A percentile compares a stretch with the other conserved stretches of the same genome.
phyloP scores from a whole-genome alignment of 53 echinoderm and acorn worm genomes.

The Arbacia lixula region DNA sequence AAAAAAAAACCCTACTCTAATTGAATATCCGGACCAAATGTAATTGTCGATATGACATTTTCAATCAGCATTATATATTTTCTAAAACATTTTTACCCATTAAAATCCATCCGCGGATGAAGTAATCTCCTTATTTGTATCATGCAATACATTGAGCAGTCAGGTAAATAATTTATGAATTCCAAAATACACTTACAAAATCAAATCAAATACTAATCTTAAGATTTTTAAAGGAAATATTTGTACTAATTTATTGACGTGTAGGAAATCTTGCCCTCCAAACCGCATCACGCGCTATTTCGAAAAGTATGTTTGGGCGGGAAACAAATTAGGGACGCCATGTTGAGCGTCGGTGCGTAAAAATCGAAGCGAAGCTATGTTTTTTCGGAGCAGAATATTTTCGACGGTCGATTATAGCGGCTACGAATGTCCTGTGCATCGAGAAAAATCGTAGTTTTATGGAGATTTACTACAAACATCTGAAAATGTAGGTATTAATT shows the following conservation, averaged over 20 bases:
- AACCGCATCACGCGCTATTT: slow-evolving; percentile 20
- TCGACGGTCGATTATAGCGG: not conserved
- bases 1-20: too few species aligned
- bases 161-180: too few species aligned
- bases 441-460: not conserved
- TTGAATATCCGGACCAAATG: too few species aligned
- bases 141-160: too few species aligned
- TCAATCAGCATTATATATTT: too few species aligned
- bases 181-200: too few species aligned
- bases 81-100: too few species aligned
- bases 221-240: too few species aligned
- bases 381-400: slow-evolving; percentile 1
- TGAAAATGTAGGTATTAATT: slow-evolving; percentile 3
- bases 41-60: too few species aligned
- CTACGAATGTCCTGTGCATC: not conserved
- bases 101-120: too few species aligned
- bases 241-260: not conserved
- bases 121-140: too few species aligned
- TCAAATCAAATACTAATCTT: too few species aligned
- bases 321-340: slow-evolving; percentile 67
- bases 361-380: slow-evolving; percentile 5
- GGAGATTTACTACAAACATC: not conserved
- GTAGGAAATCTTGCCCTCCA: not conserved
- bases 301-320: slow-evolving; percentile 62
- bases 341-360: slow-evolving; percentile 47